Evolutionary conservation across 30 jellyfish, hydroid and myxozoan species (phyloP).

Genomic region (Kudoa iwatai): DNA sequence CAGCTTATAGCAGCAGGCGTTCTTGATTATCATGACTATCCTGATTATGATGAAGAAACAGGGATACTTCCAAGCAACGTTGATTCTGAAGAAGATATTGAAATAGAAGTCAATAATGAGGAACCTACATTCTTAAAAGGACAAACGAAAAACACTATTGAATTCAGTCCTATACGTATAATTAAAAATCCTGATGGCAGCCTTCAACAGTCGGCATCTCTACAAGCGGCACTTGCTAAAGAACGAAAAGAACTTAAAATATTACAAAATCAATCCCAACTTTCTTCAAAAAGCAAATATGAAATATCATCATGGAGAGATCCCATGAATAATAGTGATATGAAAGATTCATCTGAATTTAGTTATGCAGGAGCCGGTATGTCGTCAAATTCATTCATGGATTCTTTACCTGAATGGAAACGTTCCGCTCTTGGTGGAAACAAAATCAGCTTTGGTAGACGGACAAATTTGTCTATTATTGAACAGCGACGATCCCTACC

Average conservation of each 20-base stretch:
- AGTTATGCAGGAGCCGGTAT: too few relatives aligned
- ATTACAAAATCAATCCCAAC: constrained; percentile 52
- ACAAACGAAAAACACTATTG: constrained; percentile 37
- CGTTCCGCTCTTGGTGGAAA: constrained; percentile 81
- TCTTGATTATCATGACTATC: constrained; percentile 50
- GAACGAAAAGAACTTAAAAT: constrained; percentile 71
- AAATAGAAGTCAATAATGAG: constrained; percentile 52
- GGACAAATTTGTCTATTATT: constrained; percentile 22
- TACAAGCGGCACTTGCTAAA: constrained; percentile 53
- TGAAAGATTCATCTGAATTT: too few relatives aligned
- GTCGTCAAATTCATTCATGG: too few relatives aligned
- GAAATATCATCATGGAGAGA: too few relatives aligned
- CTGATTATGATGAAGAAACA: constrained; percentile 93
- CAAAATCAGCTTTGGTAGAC: constrained; percentile 50
- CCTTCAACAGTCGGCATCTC: constrained; percentile 63
- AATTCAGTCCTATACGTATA: constrained; percentile 56
- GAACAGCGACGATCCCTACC: constrained; percentile 63
- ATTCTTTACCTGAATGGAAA: constrained; percentile 98
- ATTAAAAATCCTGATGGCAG: constrained; percentile 92
- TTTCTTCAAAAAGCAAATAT: too few relatives aligned
- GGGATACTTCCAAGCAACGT: constrained; percentile 67
- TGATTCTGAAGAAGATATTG: constrained; percentile 89
- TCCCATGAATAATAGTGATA: too few relatives aligned
- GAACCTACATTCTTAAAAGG: constrained; percentile 91
- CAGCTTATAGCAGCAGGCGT: constrained; percentile 97